Conservation (phyloP, 2,113 vertebrate species). For the Trematocara zebra region DNA sequence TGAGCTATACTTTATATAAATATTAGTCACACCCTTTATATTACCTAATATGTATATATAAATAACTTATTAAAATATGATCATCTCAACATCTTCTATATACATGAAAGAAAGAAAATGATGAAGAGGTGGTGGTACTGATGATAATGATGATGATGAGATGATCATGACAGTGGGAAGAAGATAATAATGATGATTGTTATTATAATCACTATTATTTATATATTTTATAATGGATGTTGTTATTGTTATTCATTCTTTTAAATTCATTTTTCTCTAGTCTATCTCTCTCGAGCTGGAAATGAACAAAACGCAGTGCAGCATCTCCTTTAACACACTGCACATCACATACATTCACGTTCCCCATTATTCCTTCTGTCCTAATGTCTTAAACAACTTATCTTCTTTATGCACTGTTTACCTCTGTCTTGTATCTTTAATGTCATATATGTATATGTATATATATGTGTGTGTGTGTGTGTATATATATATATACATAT, state of each 20-base stretch:
- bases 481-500: background rate
- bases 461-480: background rate
- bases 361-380: background rate
- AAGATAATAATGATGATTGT: background rate
- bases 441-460: background rate
- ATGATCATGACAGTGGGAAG: background rate
- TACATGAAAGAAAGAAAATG: background rate
- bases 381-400: background rate
- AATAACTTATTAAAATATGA: background rate
- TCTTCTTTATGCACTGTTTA: background rate
- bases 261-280: background rate
- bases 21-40: background rate
- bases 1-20: background rate
- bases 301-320: background rate
- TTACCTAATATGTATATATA: background rate
- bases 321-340: background rate
- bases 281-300: accelerated
- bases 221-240: background rate
- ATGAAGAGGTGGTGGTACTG: background rate
- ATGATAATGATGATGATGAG: background rate
- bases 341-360: background rate
- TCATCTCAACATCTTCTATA: background rate
- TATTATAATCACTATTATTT: background rate
- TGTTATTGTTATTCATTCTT: background rate
- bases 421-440: background rate